Conservation (phyloP, 1,140 invertebrate genomes). For the Antheraea mylitta region DNA sequence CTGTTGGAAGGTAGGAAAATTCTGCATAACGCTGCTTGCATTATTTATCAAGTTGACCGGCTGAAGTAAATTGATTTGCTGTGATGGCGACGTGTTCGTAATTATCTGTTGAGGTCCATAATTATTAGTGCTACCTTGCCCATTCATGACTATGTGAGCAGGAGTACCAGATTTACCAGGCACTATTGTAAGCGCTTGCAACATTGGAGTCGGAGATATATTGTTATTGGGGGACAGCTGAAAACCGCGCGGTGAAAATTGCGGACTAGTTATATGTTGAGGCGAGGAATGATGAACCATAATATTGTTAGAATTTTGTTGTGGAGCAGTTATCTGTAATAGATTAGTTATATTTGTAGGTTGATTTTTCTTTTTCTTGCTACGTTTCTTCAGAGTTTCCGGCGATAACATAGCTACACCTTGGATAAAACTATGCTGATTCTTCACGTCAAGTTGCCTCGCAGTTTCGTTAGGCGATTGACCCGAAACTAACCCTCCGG, state of each 20-base stretch:
- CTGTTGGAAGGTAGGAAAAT: constrained; percentile 89
- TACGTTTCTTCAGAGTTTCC: constrained; percentile 84
- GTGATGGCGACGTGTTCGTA: constrained; percentile 84
- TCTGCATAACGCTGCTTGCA: constrained; percentile 85
- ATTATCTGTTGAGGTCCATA: constrained; percentile 85
- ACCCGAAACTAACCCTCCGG: constrained; percentile 82
- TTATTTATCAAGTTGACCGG: constrained; percentile 89
- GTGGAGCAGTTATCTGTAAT: constrained; percentile 84
- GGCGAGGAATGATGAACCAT: constrained; percentile 70
- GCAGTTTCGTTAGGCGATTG: constrained; percentile 67
- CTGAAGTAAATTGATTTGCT: constrained; percentile 88
- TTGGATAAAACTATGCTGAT: constrained; percentile 75
- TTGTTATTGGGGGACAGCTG: constrained; percentile 82
- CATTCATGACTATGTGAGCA: constrained; percentile 86
- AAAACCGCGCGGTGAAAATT: constrained; percentile 83
- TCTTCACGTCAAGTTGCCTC: constrained; percentile 66
- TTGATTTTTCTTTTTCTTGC: constrained; percentile 86
- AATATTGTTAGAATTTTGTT: constrained; percentile 74
- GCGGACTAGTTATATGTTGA: constrained; percentile 79
- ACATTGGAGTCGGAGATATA: constrained; percentile 81
- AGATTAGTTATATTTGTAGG: constrained; percentile 87
- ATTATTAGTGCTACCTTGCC: constrained; percentile 81
- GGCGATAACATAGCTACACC: constrained; percentile 83
- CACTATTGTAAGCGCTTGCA: constrained; percentile 87
- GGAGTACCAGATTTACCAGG: constrained; percentile 86